Conservation (phyloP, 2,113 vertebrate genomes). For the Notarius lentiginosus region DNA sequence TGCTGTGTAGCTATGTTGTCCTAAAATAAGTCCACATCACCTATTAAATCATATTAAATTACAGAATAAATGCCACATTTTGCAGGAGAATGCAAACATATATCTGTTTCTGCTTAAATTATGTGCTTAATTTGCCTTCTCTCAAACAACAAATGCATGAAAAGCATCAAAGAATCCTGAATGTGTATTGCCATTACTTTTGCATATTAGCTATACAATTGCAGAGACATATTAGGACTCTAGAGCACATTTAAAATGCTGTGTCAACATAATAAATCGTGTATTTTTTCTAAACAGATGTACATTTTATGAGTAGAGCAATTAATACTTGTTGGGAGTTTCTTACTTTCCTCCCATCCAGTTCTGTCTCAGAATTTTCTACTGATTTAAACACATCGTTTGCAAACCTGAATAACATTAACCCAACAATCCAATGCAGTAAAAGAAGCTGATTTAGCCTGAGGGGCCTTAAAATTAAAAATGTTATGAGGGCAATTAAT, state of each 20-base stretch:
- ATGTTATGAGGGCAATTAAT: slow-evolving; percentile 55
- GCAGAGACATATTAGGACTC: background rate
- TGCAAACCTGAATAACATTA: slow-evolving; percentile 49
- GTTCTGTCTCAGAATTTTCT: slow-evolving; percentile 52
- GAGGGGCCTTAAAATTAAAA: slow-evolving; percentile 49
- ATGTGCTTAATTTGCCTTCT: background rate
- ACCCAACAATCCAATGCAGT: slow-evolving; percentile 54
- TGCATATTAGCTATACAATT: background rate
- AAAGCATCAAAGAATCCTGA: background rate
- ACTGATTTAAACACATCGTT: slow-evolving; percentile 50
- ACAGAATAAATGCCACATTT: background rate
- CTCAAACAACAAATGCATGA: background rate
- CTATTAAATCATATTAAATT: background rate
- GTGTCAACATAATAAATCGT: background rate
- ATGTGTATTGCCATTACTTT: background rate
- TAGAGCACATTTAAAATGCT: background rate
- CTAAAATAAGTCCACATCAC: background rate
- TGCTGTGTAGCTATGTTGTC: background rate
- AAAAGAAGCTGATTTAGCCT: slow-evolving; percentile 56
- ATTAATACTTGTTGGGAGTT: background rate
- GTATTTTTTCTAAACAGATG: background rate
- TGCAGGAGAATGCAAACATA: background rate
- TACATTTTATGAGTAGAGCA: background rate
- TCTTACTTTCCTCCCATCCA: background rate
- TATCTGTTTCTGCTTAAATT: background rate